Evolutionary conservation across 2,113 vertebrate species (phyloP).

Genomic region (Toxostoma redivivum): DNA sequence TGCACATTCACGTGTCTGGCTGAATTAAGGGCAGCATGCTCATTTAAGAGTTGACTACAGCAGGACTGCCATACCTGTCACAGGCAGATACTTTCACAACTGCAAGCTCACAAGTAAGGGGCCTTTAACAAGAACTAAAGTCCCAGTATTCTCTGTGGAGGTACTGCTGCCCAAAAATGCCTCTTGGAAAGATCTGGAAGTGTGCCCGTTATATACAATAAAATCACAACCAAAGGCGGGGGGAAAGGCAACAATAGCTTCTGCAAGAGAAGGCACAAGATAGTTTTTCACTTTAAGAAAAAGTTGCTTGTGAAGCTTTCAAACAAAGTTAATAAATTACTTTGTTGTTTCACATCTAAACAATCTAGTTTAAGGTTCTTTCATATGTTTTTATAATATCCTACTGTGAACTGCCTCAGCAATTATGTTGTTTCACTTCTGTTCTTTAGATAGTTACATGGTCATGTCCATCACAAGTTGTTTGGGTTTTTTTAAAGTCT

Average conservation of each 20-base stretch:
- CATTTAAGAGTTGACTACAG: not conserved
- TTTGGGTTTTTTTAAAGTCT: not conserved
- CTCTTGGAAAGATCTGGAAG: not conserved
- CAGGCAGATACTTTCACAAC: not conserved
- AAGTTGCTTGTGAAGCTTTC: not conserved
- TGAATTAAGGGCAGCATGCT: not conserved
- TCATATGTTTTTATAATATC: not conserved
- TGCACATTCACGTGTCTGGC: rapidly evolving
- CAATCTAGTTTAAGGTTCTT: not conserved
- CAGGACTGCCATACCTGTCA: not conserved
- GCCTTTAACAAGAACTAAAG: not conserved
- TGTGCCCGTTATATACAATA: rapidly evolving
- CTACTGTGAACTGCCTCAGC: not conserved
- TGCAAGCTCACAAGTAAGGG: not conserved
- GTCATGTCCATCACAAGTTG: not conserved
- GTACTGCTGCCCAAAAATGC: not conserved
- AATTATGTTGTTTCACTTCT: not conserved
- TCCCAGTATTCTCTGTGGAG: not conserved
- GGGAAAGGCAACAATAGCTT: not conserved
- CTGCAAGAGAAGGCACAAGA: not conserved
- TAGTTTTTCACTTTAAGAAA: not conserved
- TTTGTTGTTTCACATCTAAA: not conserved
- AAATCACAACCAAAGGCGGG: not conserved
- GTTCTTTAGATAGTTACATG: not conserved
- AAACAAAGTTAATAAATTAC: not conserved